phyloP scores from a whole-genome alignment of 2,888 invertebrate genomes.

The Linnaemya tessellans region DNA sequence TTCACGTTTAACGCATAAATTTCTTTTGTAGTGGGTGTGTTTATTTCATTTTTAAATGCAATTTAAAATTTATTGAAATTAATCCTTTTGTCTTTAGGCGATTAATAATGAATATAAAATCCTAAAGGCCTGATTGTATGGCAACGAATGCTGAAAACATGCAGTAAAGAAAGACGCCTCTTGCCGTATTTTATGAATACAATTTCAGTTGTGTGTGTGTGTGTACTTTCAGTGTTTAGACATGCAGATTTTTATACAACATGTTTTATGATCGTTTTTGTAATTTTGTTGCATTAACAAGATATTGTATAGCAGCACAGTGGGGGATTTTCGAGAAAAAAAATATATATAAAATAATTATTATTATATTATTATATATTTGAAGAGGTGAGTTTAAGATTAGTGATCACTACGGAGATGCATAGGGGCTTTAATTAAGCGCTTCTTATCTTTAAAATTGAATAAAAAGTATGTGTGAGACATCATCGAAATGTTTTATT shows the following conservation, averaged over 20 bases:
- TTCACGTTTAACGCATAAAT: not conserved
- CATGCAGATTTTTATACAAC: slow-evolving; percentile 40
- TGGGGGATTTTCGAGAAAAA: too few relatives aligned
- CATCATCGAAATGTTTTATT: too few relatives aligned
- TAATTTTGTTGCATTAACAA: slow-evolving; percentile 45
- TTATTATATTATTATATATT: too few relatives aligned
- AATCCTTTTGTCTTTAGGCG: slow-evolving; percentile 34
- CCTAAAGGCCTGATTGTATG: slow-evolving; percentile 3
- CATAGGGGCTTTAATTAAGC: too few relatives aligned
- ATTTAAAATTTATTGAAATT: slow-evolving; percentile 35
- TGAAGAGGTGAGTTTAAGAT: too few relatives aligned
- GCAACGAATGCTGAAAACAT: slow-evolving; percentile 3
- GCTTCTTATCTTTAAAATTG: too few relatives aligned
- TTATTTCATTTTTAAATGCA: slow-evolving; percentile 20
- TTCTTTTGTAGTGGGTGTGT: not conserved
- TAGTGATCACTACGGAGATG: too few relatives aligned
- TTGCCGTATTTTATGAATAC: not conserved
- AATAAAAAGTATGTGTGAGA: too few relatives aligned
- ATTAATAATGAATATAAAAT: slow-evolving; percentile 17
- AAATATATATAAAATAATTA: too few relatives aligned
- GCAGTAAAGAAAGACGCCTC: not conserved
- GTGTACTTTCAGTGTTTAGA: slow-evolving; percentile 35
- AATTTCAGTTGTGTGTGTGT: slow-evolving; percentile 8
- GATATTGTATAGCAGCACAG: slow-evolving; percentile 25
- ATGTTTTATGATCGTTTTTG: slow-evolving; percentile 1